A percentile compares a stretch with the other conserved stretches of the same genome.
These are phyloP conservation scores for Cebidichthys violaceus DNA, from an alignment of 2,113 vertebrate genomes.

Conservation along the genomic window DNA sequence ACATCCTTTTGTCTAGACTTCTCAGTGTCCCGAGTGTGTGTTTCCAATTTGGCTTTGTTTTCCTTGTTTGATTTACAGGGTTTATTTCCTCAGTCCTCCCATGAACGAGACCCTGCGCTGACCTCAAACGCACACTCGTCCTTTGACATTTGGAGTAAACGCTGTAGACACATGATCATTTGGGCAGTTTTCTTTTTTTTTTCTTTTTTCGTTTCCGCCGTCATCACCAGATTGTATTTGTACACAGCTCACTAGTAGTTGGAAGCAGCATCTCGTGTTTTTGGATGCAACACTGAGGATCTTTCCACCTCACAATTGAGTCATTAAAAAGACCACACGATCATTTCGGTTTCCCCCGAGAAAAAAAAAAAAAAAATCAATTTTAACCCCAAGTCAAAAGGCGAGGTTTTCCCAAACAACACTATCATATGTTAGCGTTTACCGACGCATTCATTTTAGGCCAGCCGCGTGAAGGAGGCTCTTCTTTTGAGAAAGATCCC, in stretches of 20 bases:
- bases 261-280: constrained; percentile 62
- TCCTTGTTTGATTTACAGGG: constrained; percentile 63
- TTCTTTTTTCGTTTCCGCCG: neutral
- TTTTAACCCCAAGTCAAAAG: constrained; percentile 74
- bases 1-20: constrained; percentile 75
- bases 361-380: constrained; percentile 74
- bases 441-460: constrained; percentile 78
- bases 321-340: constrained; percentile 78
- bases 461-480: constrained; percentile 52
- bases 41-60: constrained; percentile 71
- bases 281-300: constrained; percentile 71
- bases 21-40: constrained; percentile 45
- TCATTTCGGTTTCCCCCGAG: constrained; percentile 78
- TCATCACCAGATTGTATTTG: constrained; percentile 55
- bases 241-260: constrained; percentile 64
- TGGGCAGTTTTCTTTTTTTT: neutral
- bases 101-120: constrained; percentile 46
- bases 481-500: constrained; percentile 52
- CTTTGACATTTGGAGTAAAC: constrained; percentile 64
- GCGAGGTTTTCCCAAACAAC: constrained; percentile 59
- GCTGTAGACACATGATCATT: constrained; percentile 51
- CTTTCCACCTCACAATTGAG: constrained; percentile 80
- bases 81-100: constrained; percentile 60
- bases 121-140: constrained; percentile 71
- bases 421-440: constrained; percentile 80